Conservation (phyloP, 2,797 vertebrate genomes). For the Danio jaintianensis region DNA sequence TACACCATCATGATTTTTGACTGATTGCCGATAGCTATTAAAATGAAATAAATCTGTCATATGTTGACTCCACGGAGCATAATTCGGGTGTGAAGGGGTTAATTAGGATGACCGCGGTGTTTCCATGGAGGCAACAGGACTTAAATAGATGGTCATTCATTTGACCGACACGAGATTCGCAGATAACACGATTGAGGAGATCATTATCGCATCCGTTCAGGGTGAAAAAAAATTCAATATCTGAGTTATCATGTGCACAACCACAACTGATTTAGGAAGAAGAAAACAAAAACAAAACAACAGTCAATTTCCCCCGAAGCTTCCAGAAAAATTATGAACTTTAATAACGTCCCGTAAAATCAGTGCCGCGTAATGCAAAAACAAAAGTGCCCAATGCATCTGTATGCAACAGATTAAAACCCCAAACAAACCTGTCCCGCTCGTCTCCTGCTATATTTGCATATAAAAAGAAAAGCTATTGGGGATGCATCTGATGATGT, state of each 20-base stretch:
- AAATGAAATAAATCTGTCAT: neutral
- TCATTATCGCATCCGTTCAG: conserved; percentile 51
- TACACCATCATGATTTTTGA: neutral
- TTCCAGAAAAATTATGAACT: conserved; percentile 22
- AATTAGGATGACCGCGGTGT: conserved; percentile 51
- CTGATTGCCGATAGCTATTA: neutral
- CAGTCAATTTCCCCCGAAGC: neutral
- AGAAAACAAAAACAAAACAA: neutral
- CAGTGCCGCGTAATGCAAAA: neutral
- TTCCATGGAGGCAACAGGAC: conserved; percentile 58
- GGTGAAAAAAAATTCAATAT: conserved; percentile 10
- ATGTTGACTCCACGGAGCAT: neutral
- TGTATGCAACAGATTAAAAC: neutral
- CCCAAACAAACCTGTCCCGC: neutral
- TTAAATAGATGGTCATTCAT: conserved; percentile 59
- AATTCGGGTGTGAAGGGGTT: conserved; percentile 23
- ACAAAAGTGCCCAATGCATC: conserved; percentile 9
- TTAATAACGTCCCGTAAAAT: conserved; percentile 5
- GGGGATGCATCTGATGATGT: conserved; percentile 22
- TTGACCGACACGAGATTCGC: conserved; percentile 26
- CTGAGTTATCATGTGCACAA: neutral
- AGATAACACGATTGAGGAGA: conserved; percentile 53
- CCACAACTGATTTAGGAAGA: neutral
- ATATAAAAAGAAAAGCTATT: conserved; percentile 23
- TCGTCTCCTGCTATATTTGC: conserved; percentile 1